Conservation (phyloP, 2,888 invertebrate species). For the Bedellia somnulentella region DNA sequence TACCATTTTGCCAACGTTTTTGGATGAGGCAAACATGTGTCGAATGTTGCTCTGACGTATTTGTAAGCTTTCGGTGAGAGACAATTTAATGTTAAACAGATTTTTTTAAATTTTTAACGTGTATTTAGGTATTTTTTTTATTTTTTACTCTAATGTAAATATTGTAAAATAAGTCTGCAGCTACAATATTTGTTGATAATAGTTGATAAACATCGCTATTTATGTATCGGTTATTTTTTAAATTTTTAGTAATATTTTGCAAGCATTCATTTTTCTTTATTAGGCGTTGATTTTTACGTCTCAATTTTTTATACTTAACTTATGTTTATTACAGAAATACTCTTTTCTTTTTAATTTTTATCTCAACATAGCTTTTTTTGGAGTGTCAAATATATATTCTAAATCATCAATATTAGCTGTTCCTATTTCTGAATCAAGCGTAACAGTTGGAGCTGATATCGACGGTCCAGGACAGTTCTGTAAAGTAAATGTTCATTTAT, state of each 20-base stretch:
- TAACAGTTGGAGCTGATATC: too few relatives aligned
- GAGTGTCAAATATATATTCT: conserved; percentile 1
- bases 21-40: conserved; percentile 15
- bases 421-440: too few relatives aligned
- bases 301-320: neutral
- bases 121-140: neutral
- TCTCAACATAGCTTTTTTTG: neutral
- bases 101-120: neutral
- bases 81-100: conserved; percentile 11
- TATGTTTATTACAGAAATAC: neutral
- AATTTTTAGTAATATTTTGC: too few relatives aligned
- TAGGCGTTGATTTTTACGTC: neutral
- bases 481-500: too few relatives aligned
- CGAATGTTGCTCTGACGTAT: conserved; percentile 16
- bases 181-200: neutral
- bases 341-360: neutral
- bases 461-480: too few relatives aligned
- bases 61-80: conserved; percentile 17
- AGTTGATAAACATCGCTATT: neutral
- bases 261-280: neutral
- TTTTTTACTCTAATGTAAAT: too few relatives aligned
- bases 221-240: neutral
- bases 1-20: conserved; percentile 18
- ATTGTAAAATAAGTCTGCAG: too few relatives aligned
- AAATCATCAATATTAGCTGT: too few relatives aligned